Evolutionary conservation across 2,113 vertebrate species (phyloP).

Genomic region (Ciconia boyciana): DNA sequence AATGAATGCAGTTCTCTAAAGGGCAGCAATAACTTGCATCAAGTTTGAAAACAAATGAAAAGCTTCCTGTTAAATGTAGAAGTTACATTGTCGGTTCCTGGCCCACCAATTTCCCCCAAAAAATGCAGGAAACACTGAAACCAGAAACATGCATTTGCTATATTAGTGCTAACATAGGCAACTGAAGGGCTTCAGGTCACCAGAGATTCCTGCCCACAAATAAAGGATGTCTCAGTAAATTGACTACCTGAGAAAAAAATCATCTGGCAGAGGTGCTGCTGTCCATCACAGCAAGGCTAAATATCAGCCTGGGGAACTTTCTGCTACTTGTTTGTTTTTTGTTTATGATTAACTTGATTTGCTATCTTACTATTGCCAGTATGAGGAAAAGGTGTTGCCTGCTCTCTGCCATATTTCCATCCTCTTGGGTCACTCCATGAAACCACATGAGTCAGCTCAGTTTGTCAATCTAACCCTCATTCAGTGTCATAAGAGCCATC

Average conservation of each 20-base stretch:
- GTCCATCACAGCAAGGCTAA: background rate
- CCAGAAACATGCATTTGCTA: accelerated
- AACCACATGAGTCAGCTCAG: background rate
- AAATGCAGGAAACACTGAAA: background rate
- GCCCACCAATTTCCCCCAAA: accelerated
- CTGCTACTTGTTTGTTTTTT: background rate
- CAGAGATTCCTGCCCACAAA: background rate
- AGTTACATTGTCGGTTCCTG: background rate
- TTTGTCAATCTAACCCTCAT: conserved; percentile 1
- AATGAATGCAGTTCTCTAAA: background rate
- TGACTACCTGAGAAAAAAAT: background rate
- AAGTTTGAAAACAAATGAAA: background rate
- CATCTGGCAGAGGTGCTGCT: background rate
- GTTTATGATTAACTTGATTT: background rate
- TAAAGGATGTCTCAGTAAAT: background rate
- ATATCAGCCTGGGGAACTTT: background rate
- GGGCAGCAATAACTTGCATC: background rate
- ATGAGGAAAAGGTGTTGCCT: background rate
- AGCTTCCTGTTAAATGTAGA: background rate
- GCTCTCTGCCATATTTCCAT: background rate
- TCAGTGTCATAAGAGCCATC: background rate
- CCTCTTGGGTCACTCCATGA: background rate
- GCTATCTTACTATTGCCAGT: background rate
- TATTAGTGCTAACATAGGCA: accelerated
- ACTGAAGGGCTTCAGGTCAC: background rate